These are phyloP conservation scores for Sebastes steindachneri DNA, from an alignment of 2,797 vertebrate species.

Conservation along the genomic window DNA sequence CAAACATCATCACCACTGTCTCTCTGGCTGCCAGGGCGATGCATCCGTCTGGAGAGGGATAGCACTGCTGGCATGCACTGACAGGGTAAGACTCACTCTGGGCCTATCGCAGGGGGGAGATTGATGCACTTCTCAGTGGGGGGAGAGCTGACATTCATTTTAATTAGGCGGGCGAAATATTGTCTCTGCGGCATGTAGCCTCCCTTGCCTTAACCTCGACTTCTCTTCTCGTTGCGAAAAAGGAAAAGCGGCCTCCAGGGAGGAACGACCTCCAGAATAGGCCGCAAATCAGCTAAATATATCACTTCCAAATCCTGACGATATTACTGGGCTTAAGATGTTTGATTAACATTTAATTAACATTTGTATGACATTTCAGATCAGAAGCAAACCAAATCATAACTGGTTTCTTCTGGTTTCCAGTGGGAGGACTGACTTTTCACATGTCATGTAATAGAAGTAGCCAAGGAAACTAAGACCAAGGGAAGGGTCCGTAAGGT, in stretches of 20 bases:
- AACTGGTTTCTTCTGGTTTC: constrained; percentile 32
- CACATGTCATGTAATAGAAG: constrained; percentile 9
- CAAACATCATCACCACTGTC: constrained; percentile 62
- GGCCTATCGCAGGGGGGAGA: constrained; percentile 72
- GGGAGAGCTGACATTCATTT: constrained; percentile 85
- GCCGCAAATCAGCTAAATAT: constrained; percentile 63
- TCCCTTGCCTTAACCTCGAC: constrained; percentile 54
- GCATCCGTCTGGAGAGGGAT: constrained; percentile 71
- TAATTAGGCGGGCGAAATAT: constrained; percentile 82
- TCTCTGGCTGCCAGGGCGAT: constrained; percentile 49
- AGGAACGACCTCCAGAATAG: constrained; percentile 65
- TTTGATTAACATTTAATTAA: constrained; percentile 86
- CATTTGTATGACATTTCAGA: constrained; percentile 83
- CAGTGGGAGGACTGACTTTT: neutral
- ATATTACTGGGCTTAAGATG: constrained; percentile 71
- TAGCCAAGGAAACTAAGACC: neutral
- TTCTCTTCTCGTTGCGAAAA: constrained; percentile 41
- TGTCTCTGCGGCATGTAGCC: constrained; percentile 62
- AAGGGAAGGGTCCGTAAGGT: neutral
- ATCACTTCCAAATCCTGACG: constrained; percentile 56
- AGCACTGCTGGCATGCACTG: constrained; percentile 66
- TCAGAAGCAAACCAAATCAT: constrained; percentile 58
- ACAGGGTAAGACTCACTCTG: constrained; percentile 79
- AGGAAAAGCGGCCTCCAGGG: constrained; percentile 50
- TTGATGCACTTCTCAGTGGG: constrained; percentile 82